Percentiles rank a stretch among this genome's conserved stretches.
Evolutionary conservation across 2,797 vertebrate genomes (phyloP).

Genomic region (Delichon dasypus): DNA sequence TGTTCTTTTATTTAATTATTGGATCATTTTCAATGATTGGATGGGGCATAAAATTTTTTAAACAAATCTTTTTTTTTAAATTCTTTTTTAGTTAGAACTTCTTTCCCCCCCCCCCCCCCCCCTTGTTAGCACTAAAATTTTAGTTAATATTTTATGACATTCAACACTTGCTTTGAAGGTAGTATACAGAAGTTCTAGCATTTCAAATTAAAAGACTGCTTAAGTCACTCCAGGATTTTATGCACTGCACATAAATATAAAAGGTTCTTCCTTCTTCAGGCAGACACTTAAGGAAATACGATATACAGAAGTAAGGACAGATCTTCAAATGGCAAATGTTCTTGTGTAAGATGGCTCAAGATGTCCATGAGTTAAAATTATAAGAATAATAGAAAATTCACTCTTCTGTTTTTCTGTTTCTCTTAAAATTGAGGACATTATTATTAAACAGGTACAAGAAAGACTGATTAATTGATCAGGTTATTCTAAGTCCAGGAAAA

Average conservation of each 20-base stretch:
- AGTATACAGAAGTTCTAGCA: background rate
- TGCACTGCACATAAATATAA: background rate
- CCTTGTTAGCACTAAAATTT: background rate
- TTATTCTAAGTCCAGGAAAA: constrained; percentile 3
- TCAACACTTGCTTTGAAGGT: background rate
- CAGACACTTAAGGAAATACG: background rate
- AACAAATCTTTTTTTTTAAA: fast-evolving
- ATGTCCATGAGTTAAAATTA: background rate
- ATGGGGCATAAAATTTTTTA: background rate
- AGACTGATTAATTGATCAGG: background rate
- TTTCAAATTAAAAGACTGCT: background rate
- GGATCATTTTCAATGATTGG: background rate
- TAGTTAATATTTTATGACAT: background rate
- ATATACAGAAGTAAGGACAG: background rate
- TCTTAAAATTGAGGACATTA: background rate
- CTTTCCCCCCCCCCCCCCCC: fast-evolving
- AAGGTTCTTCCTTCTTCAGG: background rate
- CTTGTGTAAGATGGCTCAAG: background rate
- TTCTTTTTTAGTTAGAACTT: background rate
- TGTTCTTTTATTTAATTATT: background rate
- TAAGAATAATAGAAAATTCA: background rate
- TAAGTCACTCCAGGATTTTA: background rate
- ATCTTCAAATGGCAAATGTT: background rate
- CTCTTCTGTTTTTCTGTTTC: background rate
- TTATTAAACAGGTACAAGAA: background rate